Base-by-base conservation (phyloP, 2,113 vertebrate genomes). In the Melanotaenia duboulayi region DNA sequence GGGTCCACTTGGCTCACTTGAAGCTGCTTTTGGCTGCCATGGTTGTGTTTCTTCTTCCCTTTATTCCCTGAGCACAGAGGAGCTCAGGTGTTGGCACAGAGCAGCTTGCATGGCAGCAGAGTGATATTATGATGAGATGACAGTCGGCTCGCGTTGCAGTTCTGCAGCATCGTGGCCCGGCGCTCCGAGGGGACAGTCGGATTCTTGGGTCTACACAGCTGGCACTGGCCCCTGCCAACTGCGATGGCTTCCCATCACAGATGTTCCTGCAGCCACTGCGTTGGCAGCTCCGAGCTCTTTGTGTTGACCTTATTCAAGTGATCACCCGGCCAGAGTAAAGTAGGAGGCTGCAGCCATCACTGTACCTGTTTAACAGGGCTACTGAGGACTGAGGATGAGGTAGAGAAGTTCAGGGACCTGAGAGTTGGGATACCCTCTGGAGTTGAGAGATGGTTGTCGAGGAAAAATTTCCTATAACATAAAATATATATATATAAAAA, bases 51-150 rank as follows among this genome's bases (percentile, higher is more conserved):
- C 52, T 62, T 74, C 32, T 71, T 5, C 67, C 59, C 49, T 67
- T 67, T 66, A 76, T 80, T 81, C 86, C 71, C 83, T 6, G 55
- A 69, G 40, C 83, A 66, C 64, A 4, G 78, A 80, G 75, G 76
- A 82, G 89, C 75, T 86, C 90, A 92, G 89, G 91, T 91, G 86
- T 88, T 88, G 78, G 81, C 78, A 78, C 59, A 7, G 71, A 84
- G 74, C 89, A 90, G 81, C 84, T 84, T 86, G 86, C 40, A 22
- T 82, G 85, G 90, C 80, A 82, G 80, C 78, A 55, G 81, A 90
- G 80, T 81, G 82, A 88, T 82, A 83, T 78, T 81, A 75, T 86
- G 85, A 90, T 82, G 83, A 88, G 79, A 81, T 85, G 91, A 89
- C 89, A 90, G 89, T 74, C 75, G 39, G 76, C 85, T 84, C 74